Conservation (phyloP, 2,888 invertebrate genomes). For the Notodonta dromedarius region DNA sequence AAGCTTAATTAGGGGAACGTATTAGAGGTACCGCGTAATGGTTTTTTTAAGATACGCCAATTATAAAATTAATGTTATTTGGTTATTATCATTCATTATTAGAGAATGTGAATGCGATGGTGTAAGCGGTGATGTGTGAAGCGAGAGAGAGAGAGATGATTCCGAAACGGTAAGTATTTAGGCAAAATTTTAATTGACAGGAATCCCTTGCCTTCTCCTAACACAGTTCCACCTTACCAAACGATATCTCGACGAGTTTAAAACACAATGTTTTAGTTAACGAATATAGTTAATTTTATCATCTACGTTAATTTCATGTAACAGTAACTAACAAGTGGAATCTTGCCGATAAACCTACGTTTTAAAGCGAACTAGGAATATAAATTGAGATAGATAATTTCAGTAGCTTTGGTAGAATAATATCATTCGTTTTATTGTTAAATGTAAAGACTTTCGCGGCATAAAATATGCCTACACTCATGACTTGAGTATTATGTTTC, state of each 20-base stretch:
- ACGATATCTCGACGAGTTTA: slow-evolving; percentile 64
- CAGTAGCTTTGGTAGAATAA: slow-evolving; percentile 82
- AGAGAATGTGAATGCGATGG: slow-evolving; percentile 29
- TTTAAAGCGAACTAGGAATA: slow-evolving; percentile 84
- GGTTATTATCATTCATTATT: slow-evolving; percentile 37
- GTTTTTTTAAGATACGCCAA: slow-evolving; percentile 39
- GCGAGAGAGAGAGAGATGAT: slow-evolving; percentile 40
- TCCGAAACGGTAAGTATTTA: slow-evolving; percentile 63
- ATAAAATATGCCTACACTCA: slow-evolving; percentile 39
- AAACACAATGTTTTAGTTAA: slow-evolving; percentile 51
- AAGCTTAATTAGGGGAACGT: slow-evolving; percentile 60
- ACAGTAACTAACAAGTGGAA: slow-evolving; percentile 79
- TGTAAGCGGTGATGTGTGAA: slow-evolving; percentile 21
- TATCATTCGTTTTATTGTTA: slow-evolving; percentile 66
- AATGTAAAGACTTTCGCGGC: slow-evolving; percentile 43
- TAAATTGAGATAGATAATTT: slow-evolving; percentile 81
- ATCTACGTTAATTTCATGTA: slow-evolving; percentile 71
- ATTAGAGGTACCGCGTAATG: slow-evolving; percentile 46
- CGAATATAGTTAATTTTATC: slow-evolving; percentile 55
- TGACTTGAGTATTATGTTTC: slow-evolving; percentile 64
- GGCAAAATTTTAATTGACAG: slow-evolving; percentile 59
- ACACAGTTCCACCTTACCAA: slow-evolving; percentile 80
- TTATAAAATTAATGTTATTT: slow-evolving; percentile 43
- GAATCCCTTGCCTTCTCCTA: slow-evolving; percentile 60
- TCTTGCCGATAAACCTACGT: slow-evolving; percentile 79